Conservation (phyloP, 2,113 vertebrate genomes). For the crab-eating macaque (Macaca fascicularis) region T2T-MFA8v1.1 NC_088390.1:18509001-18509500, state of each 20-base stretch:
- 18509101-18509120: too few relatives aligned
- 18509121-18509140: neutral
- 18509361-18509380: slow-evolving; percentile 79
- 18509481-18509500: too few relatives aligned
- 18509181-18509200: neutral
- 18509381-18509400: neutral
- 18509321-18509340: neutral
- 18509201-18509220: slow-evolving; percentile 90
- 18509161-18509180: slow-evolving; percentile 76
- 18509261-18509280: neutral
- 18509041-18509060: neutral
- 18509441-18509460: too few relatives aligned
- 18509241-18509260: slow-evolving; percentile 69
- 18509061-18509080: neutral
- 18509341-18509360: slow-evolving; percentile 80
- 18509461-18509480: neutral
- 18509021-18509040: accelerated
- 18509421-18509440: neutral
- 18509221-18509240: slow-evolving; percentile 91
- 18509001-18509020: too few relatives aligned
- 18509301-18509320: neutral
- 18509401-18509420: neutral
- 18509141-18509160: slow-evolving; percentile 60
- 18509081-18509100: too few relatives aligned
- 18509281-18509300: accelerated